Evolutionary conservation across 2,888 invertebrate species (phyloP), one percentile per base, ranked within the genome.

Genomic region (Busseola fusca): DNA sequence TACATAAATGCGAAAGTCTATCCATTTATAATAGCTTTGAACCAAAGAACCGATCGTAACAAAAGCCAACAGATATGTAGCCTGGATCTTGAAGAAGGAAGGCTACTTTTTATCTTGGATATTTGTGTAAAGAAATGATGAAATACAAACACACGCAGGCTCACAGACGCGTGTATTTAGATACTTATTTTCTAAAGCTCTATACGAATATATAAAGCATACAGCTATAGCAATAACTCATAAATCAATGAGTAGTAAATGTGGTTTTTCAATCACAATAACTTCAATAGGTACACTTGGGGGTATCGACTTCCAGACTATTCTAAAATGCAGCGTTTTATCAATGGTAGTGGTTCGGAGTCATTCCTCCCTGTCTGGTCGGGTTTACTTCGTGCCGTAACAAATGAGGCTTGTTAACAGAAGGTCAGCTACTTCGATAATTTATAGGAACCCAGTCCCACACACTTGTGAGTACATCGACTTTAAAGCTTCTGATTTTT

Each of bases 361-460:
- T 84, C 82, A 88, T 89, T 85, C 82, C 82, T 87, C 79, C 80
- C 76, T 71, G 88, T 88, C 86, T 86, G 64, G 87, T 76, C 84
- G 78, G 81, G 87, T 86, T 87, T 86, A 84, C 86, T 84, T 79
- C 79, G 80, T 76, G 84, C 80, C 80, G 80, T 88, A 89, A 92
- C 90, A 93, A 93, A 93, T 91, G 91, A 88, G 83, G 84, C 91
- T 91, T 91, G 91, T 93, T 92, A 92, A 90, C 90, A 84, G 87
- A 87, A 89, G 91, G 91, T 90, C 90, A 88, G 87, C 87, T 87
- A 88, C 89, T 91, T 88, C 89, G 89, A 90, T 92, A 91, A 92
- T 92, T 90, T 92, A 93, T 91, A 82, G 88, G 87, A 81, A 82
- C 79, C 82, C 84, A 74, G 72, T 21, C 37, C 50, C 60, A 64